Base-by-base conservation (phyloP, 92 coral and sea anemone species). In the Epizoanthus stellaris region DNA sequence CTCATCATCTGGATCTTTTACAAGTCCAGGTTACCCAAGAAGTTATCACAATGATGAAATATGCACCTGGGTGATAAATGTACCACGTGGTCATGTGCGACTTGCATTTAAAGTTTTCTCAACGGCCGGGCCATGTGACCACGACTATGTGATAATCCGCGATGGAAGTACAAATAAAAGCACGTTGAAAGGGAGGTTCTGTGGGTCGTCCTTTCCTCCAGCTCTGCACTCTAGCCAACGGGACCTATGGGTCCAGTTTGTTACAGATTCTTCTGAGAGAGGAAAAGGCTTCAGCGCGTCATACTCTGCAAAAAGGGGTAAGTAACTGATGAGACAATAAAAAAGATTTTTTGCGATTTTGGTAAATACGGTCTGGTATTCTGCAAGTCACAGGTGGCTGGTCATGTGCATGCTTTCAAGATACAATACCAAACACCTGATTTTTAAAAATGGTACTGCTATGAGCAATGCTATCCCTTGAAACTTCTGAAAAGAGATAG, bases 201-300 rank as follows among this genome's bases (percentile, higher is more conserved):
- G 75, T 42, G 75, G 75, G 43, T 39, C 75, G 7, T 5, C 30
- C n/a, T 8, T 69, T 69, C 75, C 75, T 12, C 75, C 75, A 39
- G 75, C 43, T 40, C 17, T 69, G 54, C 75, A 69, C 53, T 69
- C 75, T 5, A 69, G 75, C 16, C 14, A 14, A 23, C 25, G 10
- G 54, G 34, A 52, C n/a, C 53, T 69, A 0, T 38, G 49, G 47
- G 19, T 69, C 3, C 53, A 69, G 39, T 69, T 69, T 40, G 19
- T 39, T 3, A 69, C 49, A 36, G 53, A 39, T 69, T 69, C 75
- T 12, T 4, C 53, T 16, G 13, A 0, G 23, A 69, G 17, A 38
- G 53, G 40, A 16, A 69, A 14, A 20, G 75, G 75, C 11, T 69
- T 69, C 40, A 69, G 75, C 4, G 75, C 54, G 5, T 69, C 75